Evolutionary conservation across 2,888 invertebrate species (phyloP), one percentile per base, ranked within the genome.

Genomic region (Gortyna flavago): DNA sequence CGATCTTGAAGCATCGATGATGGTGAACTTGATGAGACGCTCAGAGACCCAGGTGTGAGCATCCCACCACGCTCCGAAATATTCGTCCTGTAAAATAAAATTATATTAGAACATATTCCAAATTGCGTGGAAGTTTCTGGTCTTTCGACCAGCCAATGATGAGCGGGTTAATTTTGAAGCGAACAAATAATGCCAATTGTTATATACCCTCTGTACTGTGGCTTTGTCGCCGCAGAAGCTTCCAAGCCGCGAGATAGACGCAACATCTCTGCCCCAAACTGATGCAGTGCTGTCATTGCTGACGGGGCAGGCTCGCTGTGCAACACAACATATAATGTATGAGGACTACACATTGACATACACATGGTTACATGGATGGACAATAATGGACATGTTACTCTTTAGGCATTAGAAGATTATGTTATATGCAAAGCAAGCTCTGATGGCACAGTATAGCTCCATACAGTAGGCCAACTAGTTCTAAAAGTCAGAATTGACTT

Each of bases 261-360:
- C 90, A 98, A 97, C 98, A 98, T 98, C 97, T 98, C 98, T 59
- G 98, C 98, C 75, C 98, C 98, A 93, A 98, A 98, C 92, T 98
- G 98, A 93, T 98, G 98, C 91, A 98, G 97, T 78, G 98, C 98
- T 51, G 98, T 98, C 98, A 98, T 98, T 85, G 98, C 98, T 88
- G 98, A 98, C 48, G 98, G 98, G 81, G 98, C 98, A 61, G 98
- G 98, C 92, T 98, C 98, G 93, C 97, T 95, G 97, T 97, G 94
- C 96, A 96, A 95, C 92, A 96, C 94, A 95, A 95, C 94, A 95
- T 88, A 86, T 83, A 87, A 97, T 91, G 89, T 90, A 93, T 94
- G 90, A 93, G 93, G 91, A 92, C 95, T 93, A 95, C 94, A 92
- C 89, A 91, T 85, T 89, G 85, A 92, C 89, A 90, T 85, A 90